Evolutionary conservation across 2,888 invertebrate species (phyloP), one percentile per base, ranked within the genome.

Genomic region (Cepaea hortensis): DNA sequence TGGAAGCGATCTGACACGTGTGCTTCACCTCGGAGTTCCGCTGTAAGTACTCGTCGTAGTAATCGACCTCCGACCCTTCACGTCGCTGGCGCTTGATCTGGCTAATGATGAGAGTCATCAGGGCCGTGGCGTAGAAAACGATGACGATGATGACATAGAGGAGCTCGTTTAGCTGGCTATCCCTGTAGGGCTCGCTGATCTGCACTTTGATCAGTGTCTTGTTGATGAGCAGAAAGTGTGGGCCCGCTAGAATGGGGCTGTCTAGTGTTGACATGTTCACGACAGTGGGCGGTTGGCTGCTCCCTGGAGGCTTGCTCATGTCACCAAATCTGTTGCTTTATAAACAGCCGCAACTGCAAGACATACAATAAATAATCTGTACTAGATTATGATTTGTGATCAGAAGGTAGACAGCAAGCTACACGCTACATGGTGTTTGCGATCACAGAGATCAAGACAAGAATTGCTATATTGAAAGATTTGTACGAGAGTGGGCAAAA

Each of bases 111-210:
- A 93, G 87, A 48, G 92, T 90, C 93, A 93, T 93, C 72, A 92
- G 85, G 15, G 92, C 93, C 70, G 91, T 91, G 50, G 92, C 93
- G 88, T 93, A 93, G 89, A 93, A 93, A 90, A 92, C 91, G 50
- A 93, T 92, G 81, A 93, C 92, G 81, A 93, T 91, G 86, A 93
- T 92, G 83, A 93, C 92, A 86, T 93, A 93, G 46, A 93, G 89
- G 9, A 93, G 90, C 86, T 93, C 93, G 87, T 93, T 93, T 9
- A 91, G 86, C 81, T 92, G 90, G 85, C 91, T 93, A 90, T 93
- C 93, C 18, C 91, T 88, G 87, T 89, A 92, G 11, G 89, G 87
- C 23, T 90, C 84, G 46, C 88, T 87, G 11, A 89, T 76, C 72
- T 87, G 85, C 15, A 90, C 85, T 61, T 86, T 86, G 75, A 90